Base-by-base conservation (phyloP, 23 tunicate genomes). In the Corella eumyota region DNA sequence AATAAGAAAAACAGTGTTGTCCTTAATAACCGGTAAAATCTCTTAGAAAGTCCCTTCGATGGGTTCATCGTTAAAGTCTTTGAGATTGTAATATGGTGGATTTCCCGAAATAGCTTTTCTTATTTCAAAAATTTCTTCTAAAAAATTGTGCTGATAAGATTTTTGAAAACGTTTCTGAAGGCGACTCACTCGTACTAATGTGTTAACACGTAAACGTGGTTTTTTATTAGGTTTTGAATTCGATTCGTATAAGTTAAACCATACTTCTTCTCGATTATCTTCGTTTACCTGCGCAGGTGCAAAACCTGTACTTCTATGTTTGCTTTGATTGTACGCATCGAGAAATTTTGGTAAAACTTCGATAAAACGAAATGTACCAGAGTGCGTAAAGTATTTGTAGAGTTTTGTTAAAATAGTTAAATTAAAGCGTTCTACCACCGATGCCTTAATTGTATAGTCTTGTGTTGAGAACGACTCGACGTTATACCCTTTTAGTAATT, bases 1-100 rank as follows among this genome's bases (percentile, higher is more conserved):
- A n/a, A 52, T 23, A 6, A 21, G 6, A 52, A 13, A 52, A 15
- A 52, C 24, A 20, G 6, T 7, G 24, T 40, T 40, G 11, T 11
- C 15, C 15, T 52, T 52, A 11, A 11, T 23, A 19, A 52, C 58
- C 6, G 7, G 15, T 20, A 11, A 23, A 6, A 52, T 11, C 20
- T 52, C 58, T 52, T 52, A 52, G 25, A 52, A 52, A 15, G 58
- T 15, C 6, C 58, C 58, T n/a, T 6, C 7, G 15, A 52, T 20
- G 15, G 21, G n/a, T 21, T 52, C 58, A 19, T 21, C 23, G 58
- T 52, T n/a, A n/a, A n/a, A n/a, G n/a, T n/a, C n/a, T n/a, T n/a
- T n/a, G n/a, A n/a, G n/a, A n/a, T n/a, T n/a, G n/a, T n/a, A n/a
- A n/a, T n/a, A n/a, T n/a, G n/a, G n/a, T n/a, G n/a, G n/a, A n/a